These are phyloP conservation scores for Grammomys dolichurus DNA, from an alignment of 2,113 vertebrate species.

Conservation along the genomic window DNA sequence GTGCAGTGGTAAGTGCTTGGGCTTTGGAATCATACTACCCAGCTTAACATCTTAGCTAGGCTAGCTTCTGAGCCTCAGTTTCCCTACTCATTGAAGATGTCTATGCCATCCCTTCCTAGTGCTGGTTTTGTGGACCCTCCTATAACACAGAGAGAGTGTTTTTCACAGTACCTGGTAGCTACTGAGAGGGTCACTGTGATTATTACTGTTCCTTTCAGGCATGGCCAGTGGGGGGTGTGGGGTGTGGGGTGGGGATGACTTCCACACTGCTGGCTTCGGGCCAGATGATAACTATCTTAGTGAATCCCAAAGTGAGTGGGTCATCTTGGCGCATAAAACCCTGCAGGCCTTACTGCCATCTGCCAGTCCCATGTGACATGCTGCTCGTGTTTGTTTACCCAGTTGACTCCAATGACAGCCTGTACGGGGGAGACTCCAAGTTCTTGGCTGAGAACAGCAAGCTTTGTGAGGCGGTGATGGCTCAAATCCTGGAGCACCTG, in stretches of 20 bases:
- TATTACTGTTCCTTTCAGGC: not conserved
- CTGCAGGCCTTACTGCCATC: not conserved
- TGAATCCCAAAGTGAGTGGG: not conserved
- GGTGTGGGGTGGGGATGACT: too few species aligned
- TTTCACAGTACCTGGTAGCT: not conserved
- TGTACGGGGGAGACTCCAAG: constrained; percentile 97
- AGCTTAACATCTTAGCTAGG: not conserved
- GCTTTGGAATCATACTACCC: not conserved
- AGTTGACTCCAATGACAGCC: constrained; percentile 98
- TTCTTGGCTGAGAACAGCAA: constrained; percentile 96
- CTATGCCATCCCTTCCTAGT: not conserved
- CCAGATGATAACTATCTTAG: not conserved
- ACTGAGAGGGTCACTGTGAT: not conserved
- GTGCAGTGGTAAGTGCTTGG: not conserved
- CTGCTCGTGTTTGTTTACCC: constrained; percentile 55
- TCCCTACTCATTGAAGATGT: not conserved
- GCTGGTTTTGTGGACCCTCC: not conserved
- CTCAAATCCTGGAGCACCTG: constrained; percentile 96
- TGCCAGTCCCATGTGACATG: not conserved
- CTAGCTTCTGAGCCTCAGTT: not conserved
- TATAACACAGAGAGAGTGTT: rapidly evolving
- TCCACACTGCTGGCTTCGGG: not conserved
- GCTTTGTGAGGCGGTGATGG: constrained; percentile 95
- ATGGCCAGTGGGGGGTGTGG: too few species aligned
- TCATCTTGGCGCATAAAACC: not conserved